Percentiles rank a stretch among this genome's conserved stretches.
Evolutionary conservation across 2,113 vertebrate genomes (phyloP).

Genomic region (Otis tarda): DNA sequence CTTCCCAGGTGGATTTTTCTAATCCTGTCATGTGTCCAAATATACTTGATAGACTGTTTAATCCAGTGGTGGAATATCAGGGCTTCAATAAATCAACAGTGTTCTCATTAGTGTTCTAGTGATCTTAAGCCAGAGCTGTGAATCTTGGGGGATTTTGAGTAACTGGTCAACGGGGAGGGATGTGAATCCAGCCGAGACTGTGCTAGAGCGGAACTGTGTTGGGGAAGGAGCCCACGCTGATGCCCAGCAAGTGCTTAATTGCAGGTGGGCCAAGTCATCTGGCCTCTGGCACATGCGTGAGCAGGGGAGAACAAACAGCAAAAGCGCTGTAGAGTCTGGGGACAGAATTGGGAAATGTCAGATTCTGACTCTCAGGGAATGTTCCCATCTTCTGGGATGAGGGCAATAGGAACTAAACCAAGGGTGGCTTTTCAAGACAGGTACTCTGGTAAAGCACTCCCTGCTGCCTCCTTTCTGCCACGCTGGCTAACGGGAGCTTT

Average conservation of each 20-base stretch:
- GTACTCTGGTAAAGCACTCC: fast-evolving
- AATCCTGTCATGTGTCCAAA: constrained; percentile 44
- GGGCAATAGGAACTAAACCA: neutral
- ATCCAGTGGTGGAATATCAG: constrained; percentile 42
- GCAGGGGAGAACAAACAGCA: fast-evolving
- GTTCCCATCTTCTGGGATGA: neutral
- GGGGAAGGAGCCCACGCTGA: neutral
- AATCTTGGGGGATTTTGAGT: neutral
- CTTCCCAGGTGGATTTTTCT: constrained; percentile 26
- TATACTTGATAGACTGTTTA: constrained; percentile 45
- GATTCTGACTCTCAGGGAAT: fast-evolving
- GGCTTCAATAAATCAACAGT: constrained; percentile 43
- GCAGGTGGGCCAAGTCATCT: neutral
- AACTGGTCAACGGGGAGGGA: constrained; percentile 9
- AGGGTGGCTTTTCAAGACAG: neutral
- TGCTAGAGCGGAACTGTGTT: neutral
- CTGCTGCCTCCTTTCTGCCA: neutral
- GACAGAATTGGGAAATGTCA: fast-evolving
- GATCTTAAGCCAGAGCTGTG: neutral
- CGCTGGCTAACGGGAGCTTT: neutral
- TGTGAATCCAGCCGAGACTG: neutral
- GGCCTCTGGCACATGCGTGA: neutral
- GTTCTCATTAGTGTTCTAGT: constrained; percentile 18
- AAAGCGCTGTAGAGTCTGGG: neutral
- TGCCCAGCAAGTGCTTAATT: neutral